phyloP scores from a whole-genome alignment of 2,113 vertebrate species.

The Callithrix jacchus region DNA sequence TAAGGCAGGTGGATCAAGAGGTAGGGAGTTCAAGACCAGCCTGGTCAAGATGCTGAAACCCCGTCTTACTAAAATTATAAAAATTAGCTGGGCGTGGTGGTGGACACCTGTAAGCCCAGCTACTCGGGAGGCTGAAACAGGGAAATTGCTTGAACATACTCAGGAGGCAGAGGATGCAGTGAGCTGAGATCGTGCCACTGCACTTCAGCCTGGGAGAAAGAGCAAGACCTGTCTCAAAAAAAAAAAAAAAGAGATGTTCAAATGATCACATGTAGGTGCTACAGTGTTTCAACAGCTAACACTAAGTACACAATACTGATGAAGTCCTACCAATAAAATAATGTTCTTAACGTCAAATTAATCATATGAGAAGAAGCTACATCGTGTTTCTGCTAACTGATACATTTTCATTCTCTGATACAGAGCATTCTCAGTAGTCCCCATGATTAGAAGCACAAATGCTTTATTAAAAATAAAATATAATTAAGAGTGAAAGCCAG shows the following conservation, averaged over 20 bases:
- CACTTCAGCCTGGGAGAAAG: too few relatives aligned
- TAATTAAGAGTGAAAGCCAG: constrained; percentile 10
- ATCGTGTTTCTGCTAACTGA: background rate
- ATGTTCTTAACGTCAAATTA: background rate
- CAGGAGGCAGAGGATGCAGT: too few relatives aligned
- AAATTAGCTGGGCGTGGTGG: too few relatives aligned
- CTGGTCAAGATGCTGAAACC: too few relatives aligned
- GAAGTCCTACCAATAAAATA: background rate
- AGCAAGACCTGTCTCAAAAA: too few relatives aligned
- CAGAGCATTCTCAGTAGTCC: background rate
- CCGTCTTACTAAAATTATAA: too few relatives aligned
- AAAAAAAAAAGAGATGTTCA: background rate
- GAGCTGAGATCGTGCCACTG: too few relatives aligned
- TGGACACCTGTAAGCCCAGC: too few relatives aligned
- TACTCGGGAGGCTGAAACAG: too few relatives aligned
- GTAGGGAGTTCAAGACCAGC: too few relatives aligned
- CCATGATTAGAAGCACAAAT: background rate
- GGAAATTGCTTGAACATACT: too few relatives aligned
- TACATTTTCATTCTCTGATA: constrained; percentile 24
- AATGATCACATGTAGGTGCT: background rate
- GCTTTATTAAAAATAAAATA: background rate
- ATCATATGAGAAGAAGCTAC: background rate
- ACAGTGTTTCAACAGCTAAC: background rate
- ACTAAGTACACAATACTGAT: background rate
- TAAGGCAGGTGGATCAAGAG: too few relatives aligned